Conservation (phyloP, 1,140 invertebrate genomes). For the Drosophila asahinai region DNA sequence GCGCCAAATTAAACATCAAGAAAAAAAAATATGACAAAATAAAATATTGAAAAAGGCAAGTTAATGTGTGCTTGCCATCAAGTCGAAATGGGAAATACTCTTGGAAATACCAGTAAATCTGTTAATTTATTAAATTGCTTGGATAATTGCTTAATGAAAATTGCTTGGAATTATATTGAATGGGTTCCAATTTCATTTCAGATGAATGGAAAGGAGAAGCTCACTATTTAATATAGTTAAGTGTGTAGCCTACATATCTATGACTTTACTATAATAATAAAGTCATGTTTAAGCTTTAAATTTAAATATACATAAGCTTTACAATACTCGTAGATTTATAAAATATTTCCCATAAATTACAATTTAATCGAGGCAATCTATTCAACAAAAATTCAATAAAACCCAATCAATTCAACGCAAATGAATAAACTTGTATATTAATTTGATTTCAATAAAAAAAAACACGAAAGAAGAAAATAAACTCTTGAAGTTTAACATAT, state of each 20-base stretch:
- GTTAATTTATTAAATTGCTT: too few relatives aligned
- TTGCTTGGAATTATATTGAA: background rate
- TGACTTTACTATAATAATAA: background rate
- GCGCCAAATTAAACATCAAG: slow-evolving; percentile 70
- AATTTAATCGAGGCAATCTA: background rate
- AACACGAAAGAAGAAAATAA: background rate
- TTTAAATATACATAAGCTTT: background rate
- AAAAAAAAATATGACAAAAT: slow-evolving; percentile 42
- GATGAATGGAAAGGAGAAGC: too few relatives aligned
- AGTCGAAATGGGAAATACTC: slow-evolving; percentile 11
- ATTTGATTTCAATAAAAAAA: background rate
- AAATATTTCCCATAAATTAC: fast-evolving
- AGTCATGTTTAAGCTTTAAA: background rate
- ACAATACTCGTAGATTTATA: background rate
- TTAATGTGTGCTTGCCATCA: background rate
- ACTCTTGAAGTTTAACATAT: slow-evolving; percentile 1
- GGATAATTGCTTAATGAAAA: too few relatives aligned
- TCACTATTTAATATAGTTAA: background rate
- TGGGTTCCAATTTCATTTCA: too few relatives aligned
- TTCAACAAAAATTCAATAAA: too few relatives aligned
- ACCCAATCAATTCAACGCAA: background rate
- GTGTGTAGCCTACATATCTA: too few relatives aligned
- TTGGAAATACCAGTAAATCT: background rate
- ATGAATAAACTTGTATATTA: background rate
- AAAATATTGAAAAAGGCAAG: slow-evolving; percentile 41